These are phyloP conservation scores for Ectemnius lituratus DNA, from an alignment of 2,888 invertebrate species.

Conservation along the genomic window DNA sequence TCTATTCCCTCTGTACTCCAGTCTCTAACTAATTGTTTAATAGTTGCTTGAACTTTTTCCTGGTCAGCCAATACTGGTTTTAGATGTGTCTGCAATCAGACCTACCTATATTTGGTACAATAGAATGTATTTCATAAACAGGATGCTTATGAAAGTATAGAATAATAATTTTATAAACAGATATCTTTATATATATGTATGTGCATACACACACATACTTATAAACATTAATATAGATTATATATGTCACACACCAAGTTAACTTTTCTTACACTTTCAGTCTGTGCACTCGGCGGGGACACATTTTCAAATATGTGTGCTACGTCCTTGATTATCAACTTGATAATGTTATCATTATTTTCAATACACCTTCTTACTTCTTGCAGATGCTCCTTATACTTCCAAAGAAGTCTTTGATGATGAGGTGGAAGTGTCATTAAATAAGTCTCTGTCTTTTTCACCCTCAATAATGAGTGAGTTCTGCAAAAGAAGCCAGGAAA, in stretches of 20 bases:
- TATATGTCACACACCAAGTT: conserved; percentile 61
- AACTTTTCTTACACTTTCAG: conserved; percentile 72
- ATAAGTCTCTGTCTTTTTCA: conserved; percentile 88
- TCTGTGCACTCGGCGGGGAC: conserved; percentile 71
- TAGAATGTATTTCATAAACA: conserved; percentile 56
- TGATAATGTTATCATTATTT: conserved; percentile 84
- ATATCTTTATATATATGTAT: neutral
- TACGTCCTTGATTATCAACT: conserved; percentile 88
- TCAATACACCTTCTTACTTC: conserved; percentile 89
- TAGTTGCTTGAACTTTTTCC: conserved; percentile 93
- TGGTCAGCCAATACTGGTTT: conserved; percentile 78
- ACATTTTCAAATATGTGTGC: conserved; percentile 91
- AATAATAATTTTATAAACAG: conserved; percentile 8
- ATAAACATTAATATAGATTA: conserved; percentile 30
- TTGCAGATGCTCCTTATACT: conserved; percentile 87
- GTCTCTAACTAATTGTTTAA: conserved; percentile 98
- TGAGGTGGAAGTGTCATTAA: conserved; percentile 85
- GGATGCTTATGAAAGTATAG: conserved; percentile 39
- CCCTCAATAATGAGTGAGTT: conserved; percentile 86
- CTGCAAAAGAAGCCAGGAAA: conserved; percentile 78
- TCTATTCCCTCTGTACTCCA: conserved; percentile 93
- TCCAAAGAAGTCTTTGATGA: conserved; percentile 87
- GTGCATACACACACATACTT: neutral
- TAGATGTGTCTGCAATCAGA: conserved; percentile 72
- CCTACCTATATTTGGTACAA: conserved; percentile 69